These are phyloP conservation scores for Malacoctenus gilli DNA, from an alignment of 2,797 vertebrate species.

Conservation along the genomic window DNA sequence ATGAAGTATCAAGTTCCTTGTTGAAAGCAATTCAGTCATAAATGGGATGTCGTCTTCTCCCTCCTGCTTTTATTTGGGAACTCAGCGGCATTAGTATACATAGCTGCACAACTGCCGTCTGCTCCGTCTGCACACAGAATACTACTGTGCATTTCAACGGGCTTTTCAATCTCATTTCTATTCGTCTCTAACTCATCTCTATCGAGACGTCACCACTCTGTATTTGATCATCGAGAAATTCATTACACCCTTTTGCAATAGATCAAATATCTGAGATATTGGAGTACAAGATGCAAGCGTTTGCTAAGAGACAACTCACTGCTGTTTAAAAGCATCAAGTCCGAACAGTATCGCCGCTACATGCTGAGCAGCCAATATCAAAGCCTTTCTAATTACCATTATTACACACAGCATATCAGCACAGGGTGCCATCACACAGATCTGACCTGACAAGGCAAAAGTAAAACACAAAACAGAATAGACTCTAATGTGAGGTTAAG, in stretches of 20 bases:
- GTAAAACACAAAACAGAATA: too few relatives aligned
- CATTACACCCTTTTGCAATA: constrained; percentile 37
- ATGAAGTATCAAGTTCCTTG: too few relatives aligned
- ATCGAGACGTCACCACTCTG: constrained; percentile 37
- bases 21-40: not conserved
- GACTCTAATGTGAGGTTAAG: too few relatives aligned
- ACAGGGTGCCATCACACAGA: not conserved
- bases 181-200: constrained; percentile 49
- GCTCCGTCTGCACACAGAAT: constrained; percentile 48
- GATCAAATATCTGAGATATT: constrained; percentile 43
- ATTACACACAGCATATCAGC: not conserved
- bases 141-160: constrained; percentile 64
- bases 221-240: constrained; percentile 55
- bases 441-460: too few relatives aligned
- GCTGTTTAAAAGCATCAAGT: constrained; percentile 21
- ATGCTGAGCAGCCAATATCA: constrained; percentile 22
- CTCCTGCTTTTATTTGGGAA: constrained; percentile 36
- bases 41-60: not conserved
- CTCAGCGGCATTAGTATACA: constrained; percentile 65
- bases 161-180: constrained; percentile 49
- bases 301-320: constrained; percentile 10
- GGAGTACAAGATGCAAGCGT: constrained; percentile 21
- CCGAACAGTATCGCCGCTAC: constrained; percentile 26
- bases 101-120: constrained; percentile 46
- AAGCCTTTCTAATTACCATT: constrained; percentile 23